A percentile compares a stretch with the other conserved stretches of the same genome.
Evolutionary conservation across 1,140 invertebrate species (phyloP).

Genomic region (Hyles vespertilio): DNA sequence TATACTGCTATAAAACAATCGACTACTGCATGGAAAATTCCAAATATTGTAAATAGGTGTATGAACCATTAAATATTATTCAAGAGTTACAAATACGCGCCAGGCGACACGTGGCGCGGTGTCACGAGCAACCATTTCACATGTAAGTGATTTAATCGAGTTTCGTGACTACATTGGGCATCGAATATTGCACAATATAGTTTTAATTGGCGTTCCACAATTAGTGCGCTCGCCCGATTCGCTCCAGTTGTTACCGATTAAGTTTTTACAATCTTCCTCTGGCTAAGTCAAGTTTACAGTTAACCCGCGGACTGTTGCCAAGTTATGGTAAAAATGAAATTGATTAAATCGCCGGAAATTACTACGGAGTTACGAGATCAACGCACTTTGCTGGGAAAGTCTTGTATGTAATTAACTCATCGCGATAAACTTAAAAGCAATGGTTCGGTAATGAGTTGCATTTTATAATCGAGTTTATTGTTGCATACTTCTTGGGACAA

Average conservation of each 20-base stretch:
- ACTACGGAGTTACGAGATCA: slow-evolving; percentile 9
- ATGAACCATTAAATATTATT: too few species aligned
- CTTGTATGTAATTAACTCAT: too few species aligned
- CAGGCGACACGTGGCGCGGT: neutral
- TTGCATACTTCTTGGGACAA: too few species aligned
- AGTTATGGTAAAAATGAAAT: slow-evolving; percentile 57
- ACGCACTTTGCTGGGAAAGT: slow-evolving; percentile 4
- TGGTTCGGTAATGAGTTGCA: too few species aligned
- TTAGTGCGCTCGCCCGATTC: slow-evolving; percentile 62
- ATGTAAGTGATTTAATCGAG: slow-evolving; percentile 17
- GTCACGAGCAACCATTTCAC: neutral
- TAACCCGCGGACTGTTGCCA: slow-evolving; percentile 47
- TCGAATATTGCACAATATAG: slow-evolving; percentile 66
- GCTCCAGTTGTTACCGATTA: slow-evolving; percentile 71
- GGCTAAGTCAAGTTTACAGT: slow-evolving; percentile 63
- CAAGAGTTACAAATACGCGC: neutral
- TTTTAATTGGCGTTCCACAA: slow-evolving; percentile 57
- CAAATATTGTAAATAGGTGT: too few species aligned
- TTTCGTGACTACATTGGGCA: slow-evolving; percentile 41
- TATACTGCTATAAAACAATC: too few species aligned
- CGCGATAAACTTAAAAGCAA: too few species aligned
- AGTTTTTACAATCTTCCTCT: slow-evolving; percentile 57
- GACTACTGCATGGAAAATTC: too few species aligned
- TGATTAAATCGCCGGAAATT: slow-evolving; percentile 33
- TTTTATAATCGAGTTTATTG: too few species aligned